phyloP scores from a whole-genome alignment of 2,113 vertebrate species.

The Cyphomyrus discorhynchus region DNA sequence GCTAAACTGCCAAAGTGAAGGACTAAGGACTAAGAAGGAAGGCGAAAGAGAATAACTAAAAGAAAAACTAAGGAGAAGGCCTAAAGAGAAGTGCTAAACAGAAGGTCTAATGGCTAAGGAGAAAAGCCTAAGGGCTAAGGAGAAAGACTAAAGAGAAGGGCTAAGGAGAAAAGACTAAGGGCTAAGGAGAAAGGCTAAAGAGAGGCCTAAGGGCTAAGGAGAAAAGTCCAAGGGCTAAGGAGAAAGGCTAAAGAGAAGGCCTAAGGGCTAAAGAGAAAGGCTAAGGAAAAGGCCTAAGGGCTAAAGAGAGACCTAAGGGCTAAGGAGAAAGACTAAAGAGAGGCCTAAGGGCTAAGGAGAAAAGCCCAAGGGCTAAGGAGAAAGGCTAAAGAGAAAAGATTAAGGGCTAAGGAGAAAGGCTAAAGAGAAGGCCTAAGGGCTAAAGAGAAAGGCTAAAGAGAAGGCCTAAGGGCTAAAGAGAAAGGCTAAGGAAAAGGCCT shows the following conservation, averaged over 20 bases:
- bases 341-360: no score
- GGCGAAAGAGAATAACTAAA: neutral
- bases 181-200: neutral
- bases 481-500: neutral
- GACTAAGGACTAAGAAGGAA: neutral
- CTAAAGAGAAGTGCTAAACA: no score
- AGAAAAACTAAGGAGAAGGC: neutral
- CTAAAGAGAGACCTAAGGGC: neutral
- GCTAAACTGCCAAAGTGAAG: neutral
- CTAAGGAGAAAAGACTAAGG: neutral
- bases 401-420: neutral
- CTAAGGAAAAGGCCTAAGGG: no score
- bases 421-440: neutral
- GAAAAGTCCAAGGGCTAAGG: neutral
- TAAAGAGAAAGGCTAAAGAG: no score
- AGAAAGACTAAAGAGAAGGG: neutral
- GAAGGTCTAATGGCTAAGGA: no score
- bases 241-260: neutral
- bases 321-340: neutral
- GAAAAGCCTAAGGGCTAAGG: neutral
- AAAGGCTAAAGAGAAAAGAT: neutral
- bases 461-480: neutral
- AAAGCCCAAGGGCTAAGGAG: conserved; percentile 15
- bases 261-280: neutral
- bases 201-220: neutral